Conservation (phyloP, 2,888 invertebrate genomes). For the Margaritifera margaritifera region DNA sequence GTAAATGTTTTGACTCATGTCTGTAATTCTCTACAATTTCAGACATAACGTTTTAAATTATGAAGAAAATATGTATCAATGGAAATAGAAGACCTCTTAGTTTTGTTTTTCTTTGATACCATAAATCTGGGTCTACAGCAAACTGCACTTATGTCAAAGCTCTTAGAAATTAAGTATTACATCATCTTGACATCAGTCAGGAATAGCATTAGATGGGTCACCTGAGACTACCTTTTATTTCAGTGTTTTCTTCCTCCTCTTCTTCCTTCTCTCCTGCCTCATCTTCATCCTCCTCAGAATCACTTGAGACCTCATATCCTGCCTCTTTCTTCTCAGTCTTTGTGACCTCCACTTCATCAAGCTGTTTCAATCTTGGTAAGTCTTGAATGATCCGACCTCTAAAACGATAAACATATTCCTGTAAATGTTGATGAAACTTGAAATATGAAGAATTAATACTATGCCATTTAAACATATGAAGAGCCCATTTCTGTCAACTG, state of each 20-base stretch:
- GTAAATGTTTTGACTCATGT: no score
- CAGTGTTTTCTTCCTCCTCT: slow-evolving; percentile 10
- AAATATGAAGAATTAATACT: background rate
- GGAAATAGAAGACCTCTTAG: no score
- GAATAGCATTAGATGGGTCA: no score
- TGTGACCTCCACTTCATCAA: slow-evolving; percentile 55
- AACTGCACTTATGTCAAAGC: no score
- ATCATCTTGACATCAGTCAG: no score
- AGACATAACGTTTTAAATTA: no score
- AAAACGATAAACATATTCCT: slow-evolving; percentile 1
- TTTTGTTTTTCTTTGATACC: no score
- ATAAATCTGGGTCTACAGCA: no score
- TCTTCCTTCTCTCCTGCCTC: slow-evolving; percentile 24
- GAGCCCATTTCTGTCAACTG: background rate
- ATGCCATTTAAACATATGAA: background rate
- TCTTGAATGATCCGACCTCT: slow-evolving; percentile 53
- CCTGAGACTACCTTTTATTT: background rate
- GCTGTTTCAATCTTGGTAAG: slow-evolving; percentile 53
- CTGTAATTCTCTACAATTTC: no score
- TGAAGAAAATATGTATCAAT: no score
- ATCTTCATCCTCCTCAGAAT: slow-evolving; percentile 48
- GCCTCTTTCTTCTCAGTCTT: slow-evolving; percentile 49
- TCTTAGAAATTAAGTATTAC: no score
- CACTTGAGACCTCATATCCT: slow-evolving; percentile 43
- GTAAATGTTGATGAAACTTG: background rate